These are phyloP conservation scores for Siniperca obscura DNA, from an alignment of 2,797 vertebrate species.

Conservation along the genomic window DNA sequence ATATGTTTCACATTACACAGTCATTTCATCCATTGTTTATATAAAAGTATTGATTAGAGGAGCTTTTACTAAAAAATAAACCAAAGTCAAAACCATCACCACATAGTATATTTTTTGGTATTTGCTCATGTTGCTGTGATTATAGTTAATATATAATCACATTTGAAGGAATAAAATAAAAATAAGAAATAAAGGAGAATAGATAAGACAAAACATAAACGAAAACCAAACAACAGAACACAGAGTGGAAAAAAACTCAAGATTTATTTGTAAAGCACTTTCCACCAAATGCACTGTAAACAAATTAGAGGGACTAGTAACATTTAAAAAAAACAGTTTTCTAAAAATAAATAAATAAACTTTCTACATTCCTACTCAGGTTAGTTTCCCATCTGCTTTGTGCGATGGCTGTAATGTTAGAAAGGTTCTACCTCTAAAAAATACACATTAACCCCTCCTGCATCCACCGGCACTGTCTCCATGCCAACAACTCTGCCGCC, in stretches of 20 bases:
- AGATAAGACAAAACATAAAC: slow-evolving; percentile 5
- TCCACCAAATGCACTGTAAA: slow-evolving; percentile 75
- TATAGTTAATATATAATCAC: not conserved
- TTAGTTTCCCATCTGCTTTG: slow-evolving; percentile 67
- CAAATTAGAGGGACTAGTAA: slow-evolving; percentile 73
- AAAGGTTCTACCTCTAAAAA: slow-evolving; percentile 60
- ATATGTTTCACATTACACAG: not conserved
- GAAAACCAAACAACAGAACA: slow-evolving; percentile 48
- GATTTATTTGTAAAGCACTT: slow-evolving; percentile 80
- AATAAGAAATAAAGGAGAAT: not conserved
- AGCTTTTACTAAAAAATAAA: slow-evolving; percentile 2
- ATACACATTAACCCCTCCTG: slow-evolving; percentile 41
- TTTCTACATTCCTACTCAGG: slow-evolving; percentile 69
- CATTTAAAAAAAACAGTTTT: slow-evolving; percentile 52
- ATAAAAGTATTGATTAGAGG: not conserved
- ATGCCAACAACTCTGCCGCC: not conserved
- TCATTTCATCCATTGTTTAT: not conserved
- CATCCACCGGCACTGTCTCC: not conserved
- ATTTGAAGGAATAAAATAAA: not conserved
- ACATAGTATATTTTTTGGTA: not conserved
- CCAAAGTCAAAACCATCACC: not conserved
- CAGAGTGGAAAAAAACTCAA: slow-evolving; percentile 61
- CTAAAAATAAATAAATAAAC: slow-evolving; percentile 86
- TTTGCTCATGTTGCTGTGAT: not conserved
- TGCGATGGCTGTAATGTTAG: slow-evolving; percentile 76